A percentile compares a stretch with the other conserved stretches of the same genome.
These are phyloP conservation scores for Centropristis striata DNA, from an alignment of 2,113 vertebrate species.

Conservation along the genomic window DNA sequence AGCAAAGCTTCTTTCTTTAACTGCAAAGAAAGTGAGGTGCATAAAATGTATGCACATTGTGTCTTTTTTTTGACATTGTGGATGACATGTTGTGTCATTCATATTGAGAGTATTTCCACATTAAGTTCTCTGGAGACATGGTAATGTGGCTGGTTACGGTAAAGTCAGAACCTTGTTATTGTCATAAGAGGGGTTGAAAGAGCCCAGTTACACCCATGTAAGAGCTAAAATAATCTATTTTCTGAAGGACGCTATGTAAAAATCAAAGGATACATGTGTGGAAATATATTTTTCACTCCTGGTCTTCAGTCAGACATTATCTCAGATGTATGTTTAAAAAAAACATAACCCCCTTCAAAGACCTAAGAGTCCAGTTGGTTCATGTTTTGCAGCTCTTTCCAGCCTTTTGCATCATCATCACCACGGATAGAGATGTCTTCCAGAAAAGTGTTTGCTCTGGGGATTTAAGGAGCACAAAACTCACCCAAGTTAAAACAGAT, in stretches of 20 bases:
- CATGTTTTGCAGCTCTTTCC: slow-evolving; percentile 23
- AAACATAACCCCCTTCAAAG: background rate
- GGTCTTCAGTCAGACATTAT: background rate
- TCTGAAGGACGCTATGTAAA: background rate
- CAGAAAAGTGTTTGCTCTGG: background rate
- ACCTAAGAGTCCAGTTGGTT: background rate
- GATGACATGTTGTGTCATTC: background rate
- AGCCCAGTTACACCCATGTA: background rate
- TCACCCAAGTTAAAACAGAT: background rate
- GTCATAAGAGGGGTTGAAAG: background rate
- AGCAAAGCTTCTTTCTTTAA: background rate
- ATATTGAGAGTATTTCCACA: background rate
- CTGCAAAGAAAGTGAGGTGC: background rate
- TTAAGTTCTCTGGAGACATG: background rate
- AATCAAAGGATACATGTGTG: background rate
- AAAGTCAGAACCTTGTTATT: background rate
- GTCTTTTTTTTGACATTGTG: background rate
- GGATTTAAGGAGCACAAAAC: background rate
- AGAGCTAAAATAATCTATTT: background rate
- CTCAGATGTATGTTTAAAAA: too few species aligned
- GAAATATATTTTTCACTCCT: background rate
- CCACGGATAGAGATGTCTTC: background rate
- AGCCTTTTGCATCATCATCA: slow-evolving; percentile 16
- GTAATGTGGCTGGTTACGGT: background rate
- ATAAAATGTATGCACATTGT: background rate